These are phyloP conservation scores for Sebastes fasciatus DNA, from an alignment of 2,113 vertebrate genomes.

Conservation along the genomic window DNA sequence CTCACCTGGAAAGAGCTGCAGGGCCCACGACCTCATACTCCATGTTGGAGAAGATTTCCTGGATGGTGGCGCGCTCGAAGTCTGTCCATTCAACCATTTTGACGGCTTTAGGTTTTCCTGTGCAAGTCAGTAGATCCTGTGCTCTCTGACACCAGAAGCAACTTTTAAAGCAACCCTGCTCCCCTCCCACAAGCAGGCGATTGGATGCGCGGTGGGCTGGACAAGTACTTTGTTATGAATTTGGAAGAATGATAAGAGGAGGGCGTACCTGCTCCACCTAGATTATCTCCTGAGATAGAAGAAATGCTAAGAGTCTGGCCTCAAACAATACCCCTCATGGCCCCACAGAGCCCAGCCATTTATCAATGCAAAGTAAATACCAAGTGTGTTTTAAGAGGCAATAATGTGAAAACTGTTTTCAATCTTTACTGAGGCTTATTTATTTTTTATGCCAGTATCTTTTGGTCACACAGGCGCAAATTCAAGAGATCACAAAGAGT, in stretches of 20 bases:
- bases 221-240: not conserved
- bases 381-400: too few relatives aligned
- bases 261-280: not conserved
- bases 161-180: slow-evolving; percentile 20
- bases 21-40: slow-evolving; percentile 56
- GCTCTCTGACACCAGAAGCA: not conserved
- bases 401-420: too few relatives aligned
- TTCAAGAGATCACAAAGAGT: too few relatives aligned
- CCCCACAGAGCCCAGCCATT: not conserved
- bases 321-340: too few relatives aligned
- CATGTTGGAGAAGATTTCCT: slow-evolving; percentile 66
- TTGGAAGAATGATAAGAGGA: not conserved
- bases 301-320: not conserved
- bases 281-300: not conserved
- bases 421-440: too few relatives aligned
- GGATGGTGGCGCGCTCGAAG: slow-evolving; percentile 69
- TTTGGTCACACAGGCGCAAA: too few relatives aligned
- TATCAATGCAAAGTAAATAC: too few relatives aligned
- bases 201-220: not conserved
- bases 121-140: not conserved
- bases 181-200: slow-evolving; percentile 3
- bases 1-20: slow-evolving; percentile 51
- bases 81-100: slow-evolving; percentile 81
- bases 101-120: not conserved
- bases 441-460: too few relatives aligned